These are phyloP conservation scores for Oncorhynchus kisutch DNA, from an alignment of 2,113 vertebrate genomes.

Conservation along the genomic window DNA sequence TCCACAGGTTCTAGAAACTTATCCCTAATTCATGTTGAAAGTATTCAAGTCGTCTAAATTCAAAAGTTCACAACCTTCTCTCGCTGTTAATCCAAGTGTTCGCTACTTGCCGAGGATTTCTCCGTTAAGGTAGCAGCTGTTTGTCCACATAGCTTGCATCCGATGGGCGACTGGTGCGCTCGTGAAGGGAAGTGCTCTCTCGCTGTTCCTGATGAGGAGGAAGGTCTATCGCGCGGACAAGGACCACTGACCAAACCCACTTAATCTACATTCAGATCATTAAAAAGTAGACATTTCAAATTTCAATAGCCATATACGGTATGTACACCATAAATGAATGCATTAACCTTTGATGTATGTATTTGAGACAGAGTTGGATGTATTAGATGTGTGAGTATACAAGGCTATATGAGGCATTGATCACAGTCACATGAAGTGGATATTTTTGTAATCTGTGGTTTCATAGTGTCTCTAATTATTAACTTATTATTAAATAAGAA, in stretches of 20 bases:
- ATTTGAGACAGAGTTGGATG: neutral
- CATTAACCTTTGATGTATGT: neutral
- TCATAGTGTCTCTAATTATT: neutral
- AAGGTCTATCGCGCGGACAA: slow-evolving; percentile 57
- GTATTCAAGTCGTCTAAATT: slow-evolving; percentile 18
- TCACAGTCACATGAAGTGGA: neutral
- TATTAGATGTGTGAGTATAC: neutral
- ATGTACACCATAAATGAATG: too few species aligned
- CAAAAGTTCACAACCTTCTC: slow-evolving; percentile 13
- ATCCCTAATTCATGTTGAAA: slow-evolving; percentile 38
- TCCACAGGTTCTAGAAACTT: slow-evolving; percentile 52
- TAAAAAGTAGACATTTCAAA: neutral
- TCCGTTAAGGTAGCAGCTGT: slow-evolving; percentile 27
- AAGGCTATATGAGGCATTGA: neutral
- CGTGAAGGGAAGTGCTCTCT: slow-evolving; percentile 64
- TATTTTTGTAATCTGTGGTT: neutral
- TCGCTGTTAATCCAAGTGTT: neutral
- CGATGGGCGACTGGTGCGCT: slow-evolving; percentile 52
- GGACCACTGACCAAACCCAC: slow-evolving; percentile 41
- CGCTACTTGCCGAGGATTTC: slow-evolving; percentile 4
- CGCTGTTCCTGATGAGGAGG: slow-evolving; percentile 74
- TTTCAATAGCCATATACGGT: neutral
- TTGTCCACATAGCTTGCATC: slow-evolving; percentile 43
- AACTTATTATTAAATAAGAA: neutral
- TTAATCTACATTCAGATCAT: neutral